Evolutionary conservation across 92 coral and sea anemone genomes (phyloP), one percentile per base, ranked within the genome.

Genomic region (Diadumene lineata): DNA sequence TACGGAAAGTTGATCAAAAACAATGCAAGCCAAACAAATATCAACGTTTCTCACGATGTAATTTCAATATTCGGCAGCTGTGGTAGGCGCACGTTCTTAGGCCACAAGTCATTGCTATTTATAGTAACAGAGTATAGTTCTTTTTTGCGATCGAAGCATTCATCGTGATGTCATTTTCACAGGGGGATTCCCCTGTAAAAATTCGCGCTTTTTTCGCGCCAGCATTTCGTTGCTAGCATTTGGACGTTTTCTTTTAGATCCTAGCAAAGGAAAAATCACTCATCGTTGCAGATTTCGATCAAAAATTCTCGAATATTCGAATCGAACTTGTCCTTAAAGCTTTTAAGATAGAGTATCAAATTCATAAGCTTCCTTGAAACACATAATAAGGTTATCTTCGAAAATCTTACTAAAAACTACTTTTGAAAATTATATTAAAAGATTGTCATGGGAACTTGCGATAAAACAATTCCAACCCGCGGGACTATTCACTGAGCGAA

Each of bases 401-500:
- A 4, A 62, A 11, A 28, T 28, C 22, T 19, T 28, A 43, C 68
- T 0, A 28, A 62, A 62, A 31, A 28, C n/a, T n/a, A 56, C 56
- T 30, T 21, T 11, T 56, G 16, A n/a, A 51, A 70, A 46, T 9
- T 50, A 51, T 23, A 44, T 10, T 7, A 15, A 0, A 66, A 56
- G 53, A 74, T 74, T 62, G 23, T 67, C 70, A 74, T 74, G 79
- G 79, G 18, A 31, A 74, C 79, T 43, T 29, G 16, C 30, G 22
- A 74, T 27, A 27, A 63, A 78, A 57, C 75, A 78, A 78, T 78
- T 67, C 46, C n/a, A 75, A 67, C 82, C 82, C 82, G 38, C 68
- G 82, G 75, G 82, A 68, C 51, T 78, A 55, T 21, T 18, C 74
- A 48, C 80, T 85, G 51, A 74, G 67, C 97, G 93, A 91, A 84